These are phyloP conservation scores for Formica exsecta DNA, from an alignment of 1,140 invertebrate genomes.

Conservation along the genomic window DNA sequence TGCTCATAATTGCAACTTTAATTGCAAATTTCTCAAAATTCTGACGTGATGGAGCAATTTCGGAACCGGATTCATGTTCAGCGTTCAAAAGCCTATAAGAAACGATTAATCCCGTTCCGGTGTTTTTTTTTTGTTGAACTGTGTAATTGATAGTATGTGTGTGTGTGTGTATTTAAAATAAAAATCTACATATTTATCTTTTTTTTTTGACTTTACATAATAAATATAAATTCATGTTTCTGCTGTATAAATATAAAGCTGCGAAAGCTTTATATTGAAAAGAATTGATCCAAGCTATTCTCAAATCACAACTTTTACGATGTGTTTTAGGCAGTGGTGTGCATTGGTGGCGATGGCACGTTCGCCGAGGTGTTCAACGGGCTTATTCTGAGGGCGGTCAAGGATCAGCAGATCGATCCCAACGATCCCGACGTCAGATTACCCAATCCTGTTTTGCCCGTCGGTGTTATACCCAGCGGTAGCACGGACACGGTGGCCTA, in stretches of 20 bases:
- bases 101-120: no score
- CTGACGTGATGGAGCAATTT: no score
- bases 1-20: no score
- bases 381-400: constrained; percentile 87
- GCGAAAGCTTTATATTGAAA: no score
- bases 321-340: constrained; percentile 90
- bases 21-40: no score
- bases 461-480: constrained; percentile 94
- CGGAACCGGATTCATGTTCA: no score
- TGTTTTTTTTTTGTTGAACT: no score
- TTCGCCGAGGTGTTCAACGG: constrained; percentile 95
- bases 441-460: constrained; percentile 88
- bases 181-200: no score
- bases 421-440: constrained; percentile 88
- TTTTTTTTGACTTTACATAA: no score
- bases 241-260: not conserved
- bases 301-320: not conserved
- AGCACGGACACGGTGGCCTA: constrained; percentile 95
- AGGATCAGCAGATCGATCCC: constrained; percentile 88
- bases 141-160: not conserved
- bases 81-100: no score
- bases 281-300: not conserved
- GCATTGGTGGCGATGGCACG: constrained; percentile 96
- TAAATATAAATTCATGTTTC: not conserved
- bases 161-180: not conserved